Base-by-base conservation (phyloP, 1,140 invertebrate genomes). In the Ridgeia piscesae region DNA sequence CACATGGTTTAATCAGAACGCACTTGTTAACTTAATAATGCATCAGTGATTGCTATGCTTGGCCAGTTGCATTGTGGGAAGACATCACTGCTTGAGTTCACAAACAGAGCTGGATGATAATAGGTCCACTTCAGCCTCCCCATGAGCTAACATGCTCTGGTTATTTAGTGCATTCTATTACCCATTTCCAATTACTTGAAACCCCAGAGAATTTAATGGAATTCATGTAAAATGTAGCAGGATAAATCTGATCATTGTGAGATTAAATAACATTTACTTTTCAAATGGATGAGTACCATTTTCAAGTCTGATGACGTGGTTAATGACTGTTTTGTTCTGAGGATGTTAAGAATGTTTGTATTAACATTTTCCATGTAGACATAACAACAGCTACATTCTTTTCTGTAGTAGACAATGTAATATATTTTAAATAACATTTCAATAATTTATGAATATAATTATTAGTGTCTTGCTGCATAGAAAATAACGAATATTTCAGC, bases 11-110 rank as follows among this genome's bases (percentile, higher is more conserved):
- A 77, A 77, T 77, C 58, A 77, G 58, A 77, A 77, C 58, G 2
- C 17, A 77, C 58, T 77, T 77, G 58, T 77, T 77, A 77, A 77
- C 58, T 77, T 77, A 77, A 77, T 77, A 77, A 77, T 77, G 58
- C 58, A 77, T 77, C 58, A 77, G 58, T 77, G 58, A 77, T 77
- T 77, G 58, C 27, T 77, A 21, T 77, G 58, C 17, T 77, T 77
- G 58, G 27, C 17, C 58, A 77, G 58, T 77, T 77, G 58, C 58
- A 77, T 77, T 9, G 27, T 14, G 58, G 58, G 58, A 77, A 77
- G 58, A 77, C 58, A 77, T 77, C 58, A 77, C 58, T 77, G 58
- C 11, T 9, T 77, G 17, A 77, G 11, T 27, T 77, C 17, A 21
- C 58, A 77, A 77, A 31, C 27, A 77, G 0, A 31, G 58, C 58